These are phyloP conservation scores for Diplolepis rosae DNA, from an alignment of 2,888 invertebrate species.

Conservation along the genomic window DNA sequence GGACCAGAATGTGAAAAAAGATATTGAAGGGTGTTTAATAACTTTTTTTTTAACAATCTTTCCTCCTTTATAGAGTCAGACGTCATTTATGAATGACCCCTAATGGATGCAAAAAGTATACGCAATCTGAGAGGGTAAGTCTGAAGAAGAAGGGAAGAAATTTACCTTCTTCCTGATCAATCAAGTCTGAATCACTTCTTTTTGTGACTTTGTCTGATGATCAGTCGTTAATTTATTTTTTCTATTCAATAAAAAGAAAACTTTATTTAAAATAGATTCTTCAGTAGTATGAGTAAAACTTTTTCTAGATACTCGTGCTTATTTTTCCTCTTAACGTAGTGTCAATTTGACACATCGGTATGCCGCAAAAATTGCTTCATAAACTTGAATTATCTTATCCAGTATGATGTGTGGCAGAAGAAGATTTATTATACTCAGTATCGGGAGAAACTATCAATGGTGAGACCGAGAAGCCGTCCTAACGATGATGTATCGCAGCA, in stretches of 20 bases:
- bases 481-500: conserved; percentile 62
- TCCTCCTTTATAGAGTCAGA: not conserved
- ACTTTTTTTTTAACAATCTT: not conserved
- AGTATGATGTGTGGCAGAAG: conserved; percentile 45
- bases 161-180: conserved; percentile 17
- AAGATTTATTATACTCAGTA: conserved; percentile 58
- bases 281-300: not conserved
- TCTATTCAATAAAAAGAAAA: not conserved
- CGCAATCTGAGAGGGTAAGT: not conserved
- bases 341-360: conserved; percentile 20
- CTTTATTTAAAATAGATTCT: too few species aligned
- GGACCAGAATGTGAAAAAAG: not conserved
- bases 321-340: conserved; percentile 30
- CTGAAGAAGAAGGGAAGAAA: conserved; percentile 7
- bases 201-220: not conserved
- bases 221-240: not conserved
- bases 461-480: conserved; percentile 59
- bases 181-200: not conserved
- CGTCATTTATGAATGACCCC: conserved; percentile 18
- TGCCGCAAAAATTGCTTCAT: conserved; percentile 40
- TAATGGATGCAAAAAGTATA: conserved; percentile 25
- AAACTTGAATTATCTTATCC: conserved; percentile 51
- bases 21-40: not conserved
- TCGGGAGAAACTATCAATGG: conserved; percentile 57
- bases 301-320: not conserved